Conservation (phyloP, 2,888 invertebrate species). For the Cremastinae sp. region DNA sequence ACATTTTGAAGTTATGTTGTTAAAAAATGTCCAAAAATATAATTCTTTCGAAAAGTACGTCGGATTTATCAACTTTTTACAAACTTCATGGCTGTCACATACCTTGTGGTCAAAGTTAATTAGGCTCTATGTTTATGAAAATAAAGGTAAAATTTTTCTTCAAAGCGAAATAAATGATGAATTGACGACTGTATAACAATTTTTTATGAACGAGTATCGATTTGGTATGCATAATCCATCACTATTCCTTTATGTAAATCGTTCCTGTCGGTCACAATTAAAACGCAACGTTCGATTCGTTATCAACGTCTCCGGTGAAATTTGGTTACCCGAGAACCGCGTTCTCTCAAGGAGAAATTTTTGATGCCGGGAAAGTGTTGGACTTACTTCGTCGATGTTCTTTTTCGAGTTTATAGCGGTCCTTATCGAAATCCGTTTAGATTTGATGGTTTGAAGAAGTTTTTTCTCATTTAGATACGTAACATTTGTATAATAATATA, state of each 20-base stretch:
- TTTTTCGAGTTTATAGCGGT: constrained; percentile 19
- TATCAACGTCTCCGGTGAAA: constrained; percentile 6
- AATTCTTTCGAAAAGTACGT: no score
- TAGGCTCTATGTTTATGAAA: no score
- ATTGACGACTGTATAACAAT: no score
- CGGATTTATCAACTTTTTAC: no score
- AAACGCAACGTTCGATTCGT: neutral
- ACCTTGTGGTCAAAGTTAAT: no score
- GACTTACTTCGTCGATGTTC: constrained; percentile 50
- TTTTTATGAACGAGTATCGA: no score
- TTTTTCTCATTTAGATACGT: constrained; percentile 46
- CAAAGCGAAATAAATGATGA: no score
- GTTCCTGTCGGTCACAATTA: neutral
- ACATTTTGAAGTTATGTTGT: no score
- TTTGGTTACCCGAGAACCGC: constrained; percentile 45
- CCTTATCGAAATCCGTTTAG: constrained; percentile 14
- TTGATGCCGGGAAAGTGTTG: constrained; percentile 43
- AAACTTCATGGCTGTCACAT: no score
- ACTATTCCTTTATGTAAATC: neutral
- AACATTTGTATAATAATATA: constrained; percentile 43
- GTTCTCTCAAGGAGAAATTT: constrained; percentile 17
- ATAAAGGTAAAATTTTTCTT: no score
- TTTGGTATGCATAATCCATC: neutral
- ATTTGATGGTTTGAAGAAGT: constrained; percentile 25
- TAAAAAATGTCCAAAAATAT: no score